Evolutionary conservation across 2,888 invertebrate species (phyloP).

Genomic region (Pterobdella sp.): DNA sequence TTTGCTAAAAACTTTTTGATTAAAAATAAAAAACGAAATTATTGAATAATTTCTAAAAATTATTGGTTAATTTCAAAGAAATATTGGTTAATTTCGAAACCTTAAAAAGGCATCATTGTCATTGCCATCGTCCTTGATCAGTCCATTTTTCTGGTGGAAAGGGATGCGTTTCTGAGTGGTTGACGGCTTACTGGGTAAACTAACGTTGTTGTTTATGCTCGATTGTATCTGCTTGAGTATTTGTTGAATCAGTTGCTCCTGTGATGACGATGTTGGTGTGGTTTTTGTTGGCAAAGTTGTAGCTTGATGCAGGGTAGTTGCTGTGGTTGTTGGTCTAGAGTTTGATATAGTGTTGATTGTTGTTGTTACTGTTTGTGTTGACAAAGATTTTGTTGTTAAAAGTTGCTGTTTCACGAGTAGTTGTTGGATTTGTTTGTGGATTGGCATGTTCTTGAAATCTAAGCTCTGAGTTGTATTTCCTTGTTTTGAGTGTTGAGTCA

Average conservation of each 20-base stretch:
- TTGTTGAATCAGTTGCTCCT: slow-evolving; percentile 26
- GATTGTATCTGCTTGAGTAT: slow-evolving; percentile 25
- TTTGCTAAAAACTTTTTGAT: neutral
- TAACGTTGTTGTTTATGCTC: neutral
- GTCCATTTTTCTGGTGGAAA: slow-evolving; percentile 20
- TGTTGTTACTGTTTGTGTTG: slow-evolving; percentile 22
- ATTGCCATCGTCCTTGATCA: slow-evolving; percentile 19
- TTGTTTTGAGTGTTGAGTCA: neutral
- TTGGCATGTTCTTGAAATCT: slow-evolving; percentile 14
- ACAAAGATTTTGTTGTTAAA: neutral
- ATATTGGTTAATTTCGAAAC: neutral
- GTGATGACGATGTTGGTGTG: neutral
- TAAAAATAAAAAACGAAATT: neutral
- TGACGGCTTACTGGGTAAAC: neutral
- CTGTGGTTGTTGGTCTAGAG: slow-evolving; percentile 21
- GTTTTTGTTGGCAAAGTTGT: neutral
- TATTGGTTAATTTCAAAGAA: no score
- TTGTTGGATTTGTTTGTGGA: slow-evolving; percentile 15
- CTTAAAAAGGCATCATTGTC: slow-evolving; percentile 19
- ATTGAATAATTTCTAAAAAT: neutral
- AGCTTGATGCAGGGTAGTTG: no score
- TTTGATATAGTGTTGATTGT: neutral
- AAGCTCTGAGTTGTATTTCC: neutral
- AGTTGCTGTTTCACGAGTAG: slow-evolving; percentile 7
- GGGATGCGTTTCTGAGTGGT: neutral